Base-by-base conservation (phyloP, 2,888 invertebrate genomes). In the Neuroscelio doddi region DNA sequence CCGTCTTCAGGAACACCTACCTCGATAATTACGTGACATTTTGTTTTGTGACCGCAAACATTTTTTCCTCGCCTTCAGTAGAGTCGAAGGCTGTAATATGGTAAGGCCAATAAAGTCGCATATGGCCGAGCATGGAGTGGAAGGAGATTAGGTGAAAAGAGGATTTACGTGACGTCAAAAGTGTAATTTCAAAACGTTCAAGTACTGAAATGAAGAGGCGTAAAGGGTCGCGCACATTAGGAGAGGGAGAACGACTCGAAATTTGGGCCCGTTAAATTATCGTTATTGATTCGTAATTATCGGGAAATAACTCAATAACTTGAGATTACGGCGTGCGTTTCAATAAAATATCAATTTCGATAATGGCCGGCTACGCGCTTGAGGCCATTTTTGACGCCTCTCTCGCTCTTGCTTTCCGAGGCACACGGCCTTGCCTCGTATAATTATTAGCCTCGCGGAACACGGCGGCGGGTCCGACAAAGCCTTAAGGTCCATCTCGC, bases 341-440 rank as follows among this genome's bases (percentile, higher is more conserved):
- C 80, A 77, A 82, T 81, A 80, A 82, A 81, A 82, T 83, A 83
- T 83, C 81, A 81, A 83, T 82, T 82, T 82, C 74, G 79, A 74
- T 81, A 80, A 81, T 83, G 74, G 79, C 69, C 74, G 74, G 62
- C 63, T 42, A 45, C 56, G 52, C 34, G 59, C 68, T 65, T 46
- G 68, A 73, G 73, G 75, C 76, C 77, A 82, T 79, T 83, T 74
- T 83, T 83, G 79, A 84, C 84, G 84, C 83, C 81, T 82, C 76
- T 74, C 75, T 72, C 59, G 57, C 58, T 58, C 62, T 64, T 57
- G 61, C 66, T 61, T 70, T 69, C 59, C 65, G 66, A 55, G 58
- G 61, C 63, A 53, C 73, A 66, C 65, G 55, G 64, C 68, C 72
- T 71, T 70, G 64, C 65, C 72, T 69, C 73, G 72, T 65, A 71